These are phyloP conservation scores for Poecilus cupreus DNA, from an alignment of 2,888 invertebrate species.

Conservation along the genomic window DNA sequence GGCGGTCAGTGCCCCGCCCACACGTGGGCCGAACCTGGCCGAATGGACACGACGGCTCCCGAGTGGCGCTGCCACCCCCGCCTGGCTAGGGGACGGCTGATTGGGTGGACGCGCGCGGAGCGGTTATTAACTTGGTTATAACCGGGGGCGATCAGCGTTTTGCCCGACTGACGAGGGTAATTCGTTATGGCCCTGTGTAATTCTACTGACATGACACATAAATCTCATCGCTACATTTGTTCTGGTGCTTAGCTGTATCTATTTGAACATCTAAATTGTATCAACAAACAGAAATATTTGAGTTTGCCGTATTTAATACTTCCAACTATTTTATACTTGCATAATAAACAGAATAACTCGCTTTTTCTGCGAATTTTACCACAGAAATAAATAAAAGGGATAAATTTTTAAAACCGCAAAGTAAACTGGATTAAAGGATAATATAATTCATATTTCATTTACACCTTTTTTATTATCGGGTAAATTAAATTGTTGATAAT, in stretches of 20 bases:
- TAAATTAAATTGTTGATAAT: too few relatives aligned
- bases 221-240: conserved; percentile 2
- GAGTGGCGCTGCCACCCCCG: not conserved
- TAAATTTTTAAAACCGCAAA: too few relatives aligned
- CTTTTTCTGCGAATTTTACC: too few relatives aligned
- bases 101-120: conserved; percentile 34
- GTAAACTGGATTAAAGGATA: too few relatives aligned
- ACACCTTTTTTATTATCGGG: too few relatives aligned
- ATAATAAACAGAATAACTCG: too few relatives aligned
- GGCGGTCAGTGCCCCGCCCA: conserved; percentile 59
- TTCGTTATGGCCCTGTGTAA: conserved; percentile 15
- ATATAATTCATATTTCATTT: too few relatives aligned
- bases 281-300: not conserved
- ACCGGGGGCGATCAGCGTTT: conserved; percentile 9
- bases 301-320: too few relatives aligned
- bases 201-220: not conserved
- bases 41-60: conserved; percentile 43
- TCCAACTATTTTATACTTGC: too few relatives aligned
- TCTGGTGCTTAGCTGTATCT: not conserved
- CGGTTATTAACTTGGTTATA: conserved; percentile 9
- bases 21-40: conserved; percentile 50
- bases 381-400: too few relatives aligned
- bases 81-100: conserved; percentile 7
- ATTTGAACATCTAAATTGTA: not conserved
- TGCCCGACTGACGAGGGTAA: conserved; percentile 5